phyloP scores from a whole-genome alignment of 2,797 vertebrate genomes.

The Petrocephalus sullivani region DNA sequence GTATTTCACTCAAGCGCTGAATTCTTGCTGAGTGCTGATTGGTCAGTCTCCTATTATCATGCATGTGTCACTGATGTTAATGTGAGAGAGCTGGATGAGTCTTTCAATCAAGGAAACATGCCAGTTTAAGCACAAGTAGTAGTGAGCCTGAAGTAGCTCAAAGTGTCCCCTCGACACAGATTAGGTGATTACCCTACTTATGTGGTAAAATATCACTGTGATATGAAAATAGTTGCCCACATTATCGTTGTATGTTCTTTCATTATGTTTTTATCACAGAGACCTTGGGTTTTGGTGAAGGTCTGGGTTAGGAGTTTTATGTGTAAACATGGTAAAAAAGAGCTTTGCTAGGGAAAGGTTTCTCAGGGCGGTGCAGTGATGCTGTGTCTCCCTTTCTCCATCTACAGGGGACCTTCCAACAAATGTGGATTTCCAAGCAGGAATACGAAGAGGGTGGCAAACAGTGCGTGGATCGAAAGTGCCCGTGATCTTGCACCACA shows the following conservation, averaged over 20 bases:
- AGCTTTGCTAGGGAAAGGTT: background rate
- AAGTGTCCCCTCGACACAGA: background rate
- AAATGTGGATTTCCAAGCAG: slow-evolving; percentile 99
- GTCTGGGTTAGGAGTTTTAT: background rate
- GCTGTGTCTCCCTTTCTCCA: background rate
- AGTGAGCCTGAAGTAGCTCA: background rate
- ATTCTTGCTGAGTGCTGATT: background rate
- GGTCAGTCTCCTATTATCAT: background rate
- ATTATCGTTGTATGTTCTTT: background rate
- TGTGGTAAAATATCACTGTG: background rate
- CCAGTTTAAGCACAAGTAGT: background rate
- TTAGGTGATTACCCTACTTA: background rate
- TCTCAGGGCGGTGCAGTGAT: background rate
- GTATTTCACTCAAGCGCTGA: background rate
- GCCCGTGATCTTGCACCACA: slow-evolving; percentile 68
- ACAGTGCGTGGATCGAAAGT: slow-evolving; percentile 98
- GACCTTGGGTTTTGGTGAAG: background rate
- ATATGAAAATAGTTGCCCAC: background rate
- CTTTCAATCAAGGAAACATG: background rate
- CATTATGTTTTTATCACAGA: background rate
- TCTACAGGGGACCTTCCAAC: slow-evolving; percentile 92
- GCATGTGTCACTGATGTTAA: background rate
- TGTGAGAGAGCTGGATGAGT: background rate
- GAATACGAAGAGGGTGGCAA: slow-evolving; percentile 98
- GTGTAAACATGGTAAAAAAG: background rate